A percentile compares a stretch with the other conserved stretches of the same genome.
phyloP scores from a whole-genome alignment of 1,140 invertebrate species.

The Nixonia krombeini region DNA sequence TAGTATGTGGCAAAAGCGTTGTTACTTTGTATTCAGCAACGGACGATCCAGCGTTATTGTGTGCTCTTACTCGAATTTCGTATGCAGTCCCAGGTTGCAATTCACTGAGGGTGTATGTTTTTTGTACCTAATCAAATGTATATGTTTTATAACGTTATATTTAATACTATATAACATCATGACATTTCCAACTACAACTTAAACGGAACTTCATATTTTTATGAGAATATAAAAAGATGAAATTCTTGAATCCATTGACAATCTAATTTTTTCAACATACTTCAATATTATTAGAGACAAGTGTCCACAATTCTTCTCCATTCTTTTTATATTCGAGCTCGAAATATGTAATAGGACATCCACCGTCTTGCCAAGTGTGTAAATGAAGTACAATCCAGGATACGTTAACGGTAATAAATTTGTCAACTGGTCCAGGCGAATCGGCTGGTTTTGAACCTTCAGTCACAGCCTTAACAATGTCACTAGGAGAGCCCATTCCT shows the following conservation, averaged over 20 bases:
- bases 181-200: too few species aligned
- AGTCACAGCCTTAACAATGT: conserved; percentile 86
- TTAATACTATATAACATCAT: too few species aligned
- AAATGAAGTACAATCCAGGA: conserved; percentile 91
- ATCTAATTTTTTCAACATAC: conserved; percentile 42
- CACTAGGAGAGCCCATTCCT: conserved; percentile 88
- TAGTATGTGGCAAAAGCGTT: conserved; percentile 81
- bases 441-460: conserved; percentile 88
- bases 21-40: conserved; percentile 90
- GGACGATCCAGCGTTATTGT: conserved; percentile 93
- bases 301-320: conserved; percentile 73
- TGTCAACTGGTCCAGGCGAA: conserved; percentile 72
- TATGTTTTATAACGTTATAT: too few species aligned
- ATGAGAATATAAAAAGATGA: too few species aligned
- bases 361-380: conserved; percentile 89
- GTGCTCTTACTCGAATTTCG: conserved; percentile 87
- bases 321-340: conserved; percentile 83
- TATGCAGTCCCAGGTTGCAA: conserved; percentile 89
- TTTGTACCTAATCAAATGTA: conserved; percentile 67
- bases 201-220: too few species aligned
- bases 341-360: conserved; percentile 90
- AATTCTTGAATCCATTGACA: too few species aligned
- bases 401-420: conserved; percentile 89
- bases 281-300: conserved; percentile 75
- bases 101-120: conserved; percentile 85